phyloP scores from a whole-genome alignment of 2,888 invertebrate genomes.

The Platycheirus albimanus region DNA sequence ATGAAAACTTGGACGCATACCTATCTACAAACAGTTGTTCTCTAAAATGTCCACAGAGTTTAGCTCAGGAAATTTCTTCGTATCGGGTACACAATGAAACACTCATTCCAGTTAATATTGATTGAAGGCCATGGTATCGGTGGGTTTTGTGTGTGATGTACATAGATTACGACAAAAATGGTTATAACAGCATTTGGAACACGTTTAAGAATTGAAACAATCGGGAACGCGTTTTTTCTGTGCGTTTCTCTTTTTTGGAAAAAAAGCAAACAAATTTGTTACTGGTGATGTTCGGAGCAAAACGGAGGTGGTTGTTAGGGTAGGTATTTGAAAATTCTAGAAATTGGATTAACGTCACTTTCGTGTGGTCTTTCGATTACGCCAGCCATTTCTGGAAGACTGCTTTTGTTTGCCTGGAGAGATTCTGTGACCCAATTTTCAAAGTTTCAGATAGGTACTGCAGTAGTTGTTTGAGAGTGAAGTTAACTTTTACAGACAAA shows the following conservation, averaged over 20 bases:
- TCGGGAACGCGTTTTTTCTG: conserved; percentile 33
- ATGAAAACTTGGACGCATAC: conserved; percentile 3
- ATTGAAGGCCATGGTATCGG: conserved; percentile 16
- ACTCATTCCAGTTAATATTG: background rate
- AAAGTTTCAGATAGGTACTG: conserved; percentile 18
- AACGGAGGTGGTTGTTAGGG: background rate
- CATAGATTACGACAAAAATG: conserved; percentile 42
- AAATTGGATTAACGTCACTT: background rate
- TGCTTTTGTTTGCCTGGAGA: background rate
- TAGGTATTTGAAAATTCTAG: background rate
- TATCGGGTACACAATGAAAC: background rate
- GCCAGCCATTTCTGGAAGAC: background rate
- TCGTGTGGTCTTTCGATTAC: background rate
- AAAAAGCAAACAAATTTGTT: background rate
- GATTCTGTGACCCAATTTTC: conserved; percentile 23
- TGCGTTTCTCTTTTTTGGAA: background rate
- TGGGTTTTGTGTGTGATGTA: conserved; percentile 40
- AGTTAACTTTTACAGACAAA: no score
- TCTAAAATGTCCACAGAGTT: background rate
- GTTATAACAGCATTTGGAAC: conserved; percentile 47
- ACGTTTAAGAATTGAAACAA: conserved; percentile 62
- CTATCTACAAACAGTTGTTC: background rate
- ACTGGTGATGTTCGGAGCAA: background rate
- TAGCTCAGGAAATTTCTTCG: background rate
- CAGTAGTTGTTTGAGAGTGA: background rate